Base-by-base conservation (phyloP, 2,888 invertebrate genomes). In the Tholera decimalis region DNA sequence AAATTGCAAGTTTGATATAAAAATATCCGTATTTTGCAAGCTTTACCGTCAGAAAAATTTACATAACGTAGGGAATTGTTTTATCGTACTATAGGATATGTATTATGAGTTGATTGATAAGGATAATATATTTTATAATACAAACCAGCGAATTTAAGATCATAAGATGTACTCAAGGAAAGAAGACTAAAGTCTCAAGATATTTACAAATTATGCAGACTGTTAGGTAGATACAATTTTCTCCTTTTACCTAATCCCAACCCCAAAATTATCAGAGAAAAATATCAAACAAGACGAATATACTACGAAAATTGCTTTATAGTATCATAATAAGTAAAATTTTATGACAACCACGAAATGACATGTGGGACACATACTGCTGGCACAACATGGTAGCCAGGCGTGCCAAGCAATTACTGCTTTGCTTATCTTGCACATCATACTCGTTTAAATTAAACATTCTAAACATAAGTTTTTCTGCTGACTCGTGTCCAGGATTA, bases 1-100 rank as follows among this genome's bases (percentile, higher is more conserved):
- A 63, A 81, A 69, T 63, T 71, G 68, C 70, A 75, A 75, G 70
- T 73, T 77, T 55, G 69, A 65, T 71, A 68, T 49, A 73, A 70
- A 77, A 77, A 73, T 65, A 67, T 70, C 49, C 55, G 43, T 47
- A 58, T 62, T 69, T 64, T 73, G 56, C 55, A 49, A 61, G 63
- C 51, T 60, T 53, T 72, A 33, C 43, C 13, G 35, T 24, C 22
- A 37, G 50, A 44, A 28, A 26, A n/a, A 22, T 26, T 41, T 51
- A 22, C 65, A 26, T 37, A 33, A 18, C 2, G 6, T 39, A 20
- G 1, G 15, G 33, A 22, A 6, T 46, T 35, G 39, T 50, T 37
- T 22, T 37, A 51, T 28, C 26, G 18, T 39, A 57, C 41, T 47
- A 46, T 41, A 22, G n/a, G 8, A 37, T 13, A 35, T 15, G 35